Base-by-base conservation (phyloP, 2,113 vertebrate species). In the Poecilia latipinna region DNA sequence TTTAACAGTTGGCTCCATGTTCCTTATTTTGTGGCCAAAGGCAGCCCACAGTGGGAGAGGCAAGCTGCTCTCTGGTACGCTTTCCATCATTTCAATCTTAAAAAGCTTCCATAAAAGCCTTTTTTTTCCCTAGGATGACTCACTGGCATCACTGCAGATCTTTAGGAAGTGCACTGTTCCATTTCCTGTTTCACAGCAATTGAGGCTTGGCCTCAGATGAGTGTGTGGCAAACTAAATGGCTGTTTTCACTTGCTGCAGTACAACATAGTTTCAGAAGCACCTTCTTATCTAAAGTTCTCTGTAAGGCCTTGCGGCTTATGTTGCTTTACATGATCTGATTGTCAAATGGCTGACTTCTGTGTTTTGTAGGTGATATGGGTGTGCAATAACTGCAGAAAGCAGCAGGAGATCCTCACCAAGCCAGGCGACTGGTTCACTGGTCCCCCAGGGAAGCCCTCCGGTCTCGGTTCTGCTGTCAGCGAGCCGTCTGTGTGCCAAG, bases 311-410 rank as follows among this genome's bases (percentile, higher is more conserved):
- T 54, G 51, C 77, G 64, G 44, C 35, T 66, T 8, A 26, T 68
- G 65, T 29, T 60, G 19, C 64, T 29, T 8, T 60, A 11, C 76
- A 28, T 54, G 24, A 66, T 63, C 29, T n/a, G 51, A n/a, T 57
- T 61, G 39, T 42, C 13, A 19, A 3, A 57, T 48, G 51, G 72
- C 7, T 29, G n/a, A 33, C 42, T 32, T 19, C 24, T 75, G 13
- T 54, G 26, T 39, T 4, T 72, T 68, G 4, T 51, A 99, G 98
- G 97, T 99, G 90, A 99, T 99, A 96, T 99, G 98, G 98, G 98
- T 99, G 88, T 99, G 98, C 94, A 99, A 99, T 94, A 95, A 98
- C 85, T 99, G 98, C 93, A 96, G 98, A 91, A 99, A 98, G 94
- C 98, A 99, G 83, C 98, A 99, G 94, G 98, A 99, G 86, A 97